Evolutionary conservation across 2,113 vertebrate species (phyloP).

Genomic region (Gymnarchus niloticus): DNA sequence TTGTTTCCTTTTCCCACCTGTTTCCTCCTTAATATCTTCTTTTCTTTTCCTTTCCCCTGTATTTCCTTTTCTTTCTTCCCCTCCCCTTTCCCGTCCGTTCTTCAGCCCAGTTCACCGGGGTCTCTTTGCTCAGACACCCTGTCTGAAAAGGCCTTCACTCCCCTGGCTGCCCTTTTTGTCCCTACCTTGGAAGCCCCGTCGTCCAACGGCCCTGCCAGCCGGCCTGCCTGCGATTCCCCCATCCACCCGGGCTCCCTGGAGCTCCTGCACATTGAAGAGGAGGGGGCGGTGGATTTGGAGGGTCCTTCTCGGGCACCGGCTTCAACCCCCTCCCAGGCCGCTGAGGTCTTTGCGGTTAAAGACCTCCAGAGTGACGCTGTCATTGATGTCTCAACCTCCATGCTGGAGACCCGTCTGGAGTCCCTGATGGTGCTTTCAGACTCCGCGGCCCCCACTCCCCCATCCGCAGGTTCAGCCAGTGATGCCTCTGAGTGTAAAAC

Average conservation of each 20-base stretch:
- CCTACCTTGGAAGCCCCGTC: conserved; percentile 36
- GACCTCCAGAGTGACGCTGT: conserved; percentile 43
- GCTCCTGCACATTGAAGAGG: conserved; percentile 57
- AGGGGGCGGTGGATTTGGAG: conserved; percentile 40
- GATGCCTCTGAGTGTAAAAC: conserved; percentile 28
- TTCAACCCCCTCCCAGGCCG: conserved; percentile 19
- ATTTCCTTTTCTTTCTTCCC: conserved; percentile 47
- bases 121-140: conserved; percentile 58
- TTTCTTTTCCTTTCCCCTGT: conserved; percentile 39
- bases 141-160: conserved; percentile 49
- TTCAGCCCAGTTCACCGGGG: conserved; percentile 79
- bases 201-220: conserved; percentile 29
- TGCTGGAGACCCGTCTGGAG: conserved; percentile 43
- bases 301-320: neutral
- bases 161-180: conserved; percentile 42
- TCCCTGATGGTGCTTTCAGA: conserved; percentile 45
- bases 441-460: conserved; percentile 33
- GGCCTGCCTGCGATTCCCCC: conserved; percentile 45
- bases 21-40: conserved; percentile 27
- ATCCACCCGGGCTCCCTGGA: conserved; percentile 47
- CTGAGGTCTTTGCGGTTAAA: conserved; percentile 33
- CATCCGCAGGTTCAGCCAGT: conserved; percentile 39
- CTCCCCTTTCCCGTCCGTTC: conserved; percentile 46
- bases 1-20: neutral
- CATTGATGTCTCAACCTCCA: conserved; percentile 47